Evolutionary conservation across 2,113 vertebrate genomes (phyloP).

Genomic region (Forbesichthys agassizii): DNA sequence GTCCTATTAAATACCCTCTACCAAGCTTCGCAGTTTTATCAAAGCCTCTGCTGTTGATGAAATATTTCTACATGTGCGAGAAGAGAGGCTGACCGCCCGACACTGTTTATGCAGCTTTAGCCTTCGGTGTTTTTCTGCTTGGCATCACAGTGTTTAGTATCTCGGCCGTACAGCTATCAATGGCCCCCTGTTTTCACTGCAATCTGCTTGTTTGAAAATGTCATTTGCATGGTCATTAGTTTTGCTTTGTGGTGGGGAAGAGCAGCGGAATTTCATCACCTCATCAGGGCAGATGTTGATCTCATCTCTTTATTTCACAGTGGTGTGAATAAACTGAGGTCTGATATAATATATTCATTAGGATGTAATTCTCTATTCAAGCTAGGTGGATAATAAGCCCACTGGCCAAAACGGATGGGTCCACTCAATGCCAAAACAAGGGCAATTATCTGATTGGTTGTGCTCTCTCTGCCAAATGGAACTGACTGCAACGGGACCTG

Average conservation of each 20-base stretch:
- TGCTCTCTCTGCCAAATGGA: slow-evolving; percentile 70
- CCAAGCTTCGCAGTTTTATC: background rate
- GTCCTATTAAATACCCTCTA: background rate
- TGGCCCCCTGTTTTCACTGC: slow-evolving; percentile 31
- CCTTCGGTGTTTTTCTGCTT: slow-evolving; percentile 30
- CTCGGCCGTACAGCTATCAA: slow-evolving; percentile 16
- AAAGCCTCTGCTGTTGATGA: slow-evolving; percentile 7
- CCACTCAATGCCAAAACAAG: slow-evolving; percentile 77
- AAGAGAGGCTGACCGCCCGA: slow-evolving; percentile 25
- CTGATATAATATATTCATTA: slow-evolving; percentile 75
- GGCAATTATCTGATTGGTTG: slow-evolving; percentile 80
- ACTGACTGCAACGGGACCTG: slow-evolving; percentile 61
- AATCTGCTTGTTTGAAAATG: slow-evolving; percentile 55
- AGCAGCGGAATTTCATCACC: slow-evolving; percentile 61
- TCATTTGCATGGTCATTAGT: slow-evolving; percentile 63
- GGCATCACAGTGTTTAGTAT: slow-evolving; percentile 8
- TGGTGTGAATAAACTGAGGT: slow-evolving; percentile 62
- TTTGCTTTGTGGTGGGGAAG: slow-evolving; percentile 56
- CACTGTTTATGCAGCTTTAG: slow-evolving; percentile 35
- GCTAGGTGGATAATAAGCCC: slow-evolving; percentile 70
- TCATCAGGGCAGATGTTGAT: slow-evolving; percentile 66
- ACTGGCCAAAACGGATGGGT: slow-evolving; percentile 64
- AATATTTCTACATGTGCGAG: slow-evolving; percentile 6
- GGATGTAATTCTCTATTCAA: slow-evolving; percentile 72
- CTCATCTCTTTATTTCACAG: slow-evolving; percentile 69